These are phyloP conservation scores for Pseudopipra pipra DNA, from an alignment of 2,113 vertebrate genomes.

Conservation along the genomic window DNA sequence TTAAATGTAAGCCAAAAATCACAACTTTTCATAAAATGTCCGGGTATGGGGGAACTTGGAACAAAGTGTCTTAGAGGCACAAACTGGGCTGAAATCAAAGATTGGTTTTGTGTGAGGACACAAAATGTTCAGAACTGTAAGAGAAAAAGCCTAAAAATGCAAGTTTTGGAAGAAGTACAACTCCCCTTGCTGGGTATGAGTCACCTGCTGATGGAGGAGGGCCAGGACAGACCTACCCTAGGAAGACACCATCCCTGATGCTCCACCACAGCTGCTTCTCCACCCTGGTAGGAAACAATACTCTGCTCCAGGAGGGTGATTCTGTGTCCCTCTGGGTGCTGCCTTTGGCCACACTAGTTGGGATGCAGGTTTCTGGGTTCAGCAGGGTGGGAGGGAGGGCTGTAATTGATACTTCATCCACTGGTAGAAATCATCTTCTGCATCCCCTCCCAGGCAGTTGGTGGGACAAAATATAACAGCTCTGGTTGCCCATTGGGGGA, in stretches of 20 bases:
- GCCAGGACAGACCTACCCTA: background rate
- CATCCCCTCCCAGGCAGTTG: background rate
- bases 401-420: background rate
- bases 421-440: background rate
- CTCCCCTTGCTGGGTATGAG: background rate
- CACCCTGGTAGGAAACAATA: accelerated
- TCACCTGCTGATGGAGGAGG: background rate
- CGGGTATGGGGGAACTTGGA: background rate
- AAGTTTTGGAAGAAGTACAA: background rate
- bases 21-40: background rate
- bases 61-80: background rate
- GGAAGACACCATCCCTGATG: background rate
- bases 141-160: background rate
- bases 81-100: background rate
- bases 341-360: background rate
- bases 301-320: background rate
- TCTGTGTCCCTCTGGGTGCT: background rate
- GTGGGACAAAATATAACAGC: background rate
- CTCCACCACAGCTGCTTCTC: background rate
- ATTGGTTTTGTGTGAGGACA: background rate
- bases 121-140: background rate
- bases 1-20: background rate
- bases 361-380: background rate
- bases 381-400: background rate
- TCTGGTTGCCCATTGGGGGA: background rate